phyloP scores from a whole-genome alignment of 2,113 vertebrate species.

The Oenanthe melanoleuca region DNA sequence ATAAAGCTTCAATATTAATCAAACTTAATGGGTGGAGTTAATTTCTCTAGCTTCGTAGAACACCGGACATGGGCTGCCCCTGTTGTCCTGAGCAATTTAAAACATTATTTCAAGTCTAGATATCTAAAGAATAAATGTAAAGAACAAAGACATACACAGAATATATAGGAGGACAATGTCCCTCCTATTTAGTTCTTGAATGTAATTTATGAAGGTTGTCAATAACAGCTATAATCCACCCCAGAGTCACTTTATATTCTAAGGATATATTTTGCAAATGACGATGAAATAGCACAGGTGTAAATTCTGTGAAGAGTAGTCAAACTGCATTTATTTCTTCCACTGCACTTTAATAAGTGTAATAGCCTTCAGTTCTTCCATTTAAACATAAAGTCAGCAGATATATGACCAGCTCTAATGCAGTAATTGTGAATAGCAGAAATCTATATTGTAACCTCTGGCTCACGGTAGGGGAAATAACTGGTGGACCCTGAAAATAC shows the following conservation, averaged over 20 bases:
- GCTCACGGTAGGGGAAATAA: not conserved
- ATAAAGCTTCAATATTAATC: not conserved
- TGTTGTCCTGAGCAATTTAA: not conserved
- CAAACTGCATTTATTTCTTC: conserved; percentile 17
- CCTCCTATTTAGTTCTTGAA: not conserved
- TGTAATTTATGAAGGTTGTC: not conserved
- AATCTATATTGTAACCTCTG: conserved; percentile 18
- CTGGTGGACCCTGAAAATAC: not conserved
- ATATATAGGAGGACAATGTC: not conserved
- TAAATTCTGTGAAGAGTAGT: not conserved
- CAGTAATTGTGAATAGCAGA: conserved; percentile 28
- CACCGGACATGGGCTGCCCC: not conserved
- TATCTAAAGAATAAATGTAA: not conserved
- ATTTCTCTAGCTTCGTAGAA: not conserved
- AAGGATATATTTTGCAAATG: not conserved
- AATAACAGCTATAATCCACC: not conserved
- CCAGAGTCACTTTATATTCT: not conserved
- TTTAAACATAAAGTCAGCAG: conserved; percentile 59
- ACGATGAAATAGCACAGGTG: not conserved
- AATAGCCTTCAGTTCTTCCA: conserved; percentile 17
- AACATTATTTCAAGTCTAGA: not conserved
- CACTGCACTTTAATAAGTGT: conserved; percentile 16
- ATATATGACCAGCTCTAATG: conserved; percentile 36
- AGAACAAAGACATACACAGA: not conserved
- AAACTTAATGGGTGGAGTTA: not conserved